Base-by-base conservation (phyloP, 64 coral and sea anemone genomes). In the Dendronephthya gigantea region DNA sequence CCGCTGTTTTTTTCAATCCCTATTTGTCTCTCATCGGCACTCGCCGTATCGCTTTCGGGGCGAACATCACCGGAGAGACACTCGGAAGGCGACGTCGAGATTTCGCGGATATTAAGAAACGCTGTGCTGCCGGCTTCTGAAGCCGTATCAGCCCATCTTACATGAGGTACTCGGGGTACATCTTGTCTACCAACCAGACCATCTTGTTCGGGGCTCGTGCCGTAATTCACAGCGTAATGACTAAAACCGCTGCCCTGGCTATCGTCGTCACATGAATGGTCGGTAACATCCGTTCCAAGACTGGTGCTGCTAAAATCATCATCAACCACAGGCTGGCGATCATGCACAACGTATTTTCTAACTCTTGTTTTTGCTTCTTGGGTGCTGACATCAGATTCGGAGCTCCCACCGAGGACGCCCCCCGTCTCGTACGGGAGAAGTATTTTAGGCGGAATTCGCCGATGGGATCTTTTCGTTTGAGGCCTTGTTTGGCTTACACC, bases 121-220 rank as follows among this genome's bases (percentile, higher is more conserved):
- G 72, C 30, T 15, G 72, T 79, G 28, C 32, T 79, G 2, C 19
- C 15, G 8, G 19, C 2, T 22, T 66, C 58, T 66, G 36, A 34
- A 79, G 30, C 72, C 55, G 55, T 62, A 17, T 79, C 72, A 39
- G 72, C 72, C 72, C 72, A 79, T 39, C 72, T 79, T 39, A 79
- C 72, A 39, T 79, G 72, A 34, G 72, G 72, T 62, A 62, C 55
- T 23, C 25, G 19, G 4, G 19, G 19, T 23, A 62, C 72, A 17
- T 36, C 28, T 0, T 29, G 30, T 2, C 72, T 79, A 0, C 30
- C 30, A 33, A 19, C 36, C 34, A 79, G 32, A 14, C 72, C 22
- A n/a, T 22, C 58, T 34, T 4, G 72, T 39, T 79, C 36, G 15
- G 32, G 41, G 11, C 41, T 45, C 11, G 41, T 45, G 41, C 41